A percentile compares a stretch with the other conserved stretches of the same genome.
These are phyloP conservation scores for Acutogordius australiensis DNA, from an alignment of 2,888 invertebrate genomes.

Conservation along the genomic window DNA sequence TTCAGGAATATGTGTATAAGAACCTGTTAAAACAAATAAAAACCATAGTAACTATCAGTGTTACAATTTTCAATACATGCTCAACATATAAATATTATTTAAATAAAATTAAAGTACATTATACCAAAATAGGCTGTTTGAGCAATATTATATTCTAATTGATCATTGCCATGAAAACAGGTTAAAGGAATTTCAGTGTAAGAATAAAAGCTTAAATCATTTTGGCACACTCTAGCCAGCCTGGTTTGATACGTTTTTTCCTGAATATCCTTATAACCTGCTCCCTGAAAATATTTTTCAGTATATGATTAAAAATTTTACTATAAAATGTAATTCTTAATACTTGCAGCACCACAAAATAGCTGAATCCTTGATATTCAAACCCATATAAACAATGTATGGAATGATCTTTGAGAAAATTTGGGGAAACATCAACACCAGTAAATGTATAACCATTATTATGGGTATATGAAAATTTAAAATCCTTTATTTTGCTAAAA, in stretches of 20 bases:
- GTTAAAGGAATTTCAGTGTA: conserved; percentile 10
- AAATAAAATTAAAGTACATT: too few species aligned
- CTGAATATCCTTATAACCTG: not conserved
- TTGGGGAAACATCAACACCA: conserved; percentile 2
- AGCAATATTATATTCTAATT: conserved; percentile 5
- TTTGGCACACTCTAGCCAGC: not conserved
- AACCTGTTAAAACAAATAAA: too few species aligned
- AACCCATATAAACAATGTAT: conserved; percentile 4
- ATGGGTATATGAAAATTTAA: not conserved
- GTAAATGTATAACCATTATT: conserved; percentile 10
- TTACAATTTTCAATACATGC: too few species aligned
- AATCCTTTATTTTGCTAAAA: not conserved
- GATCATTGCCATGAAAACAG: not conserved
- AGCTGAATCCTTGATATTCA: conserved; percentile 4
- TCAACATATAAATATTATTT: too few species aligned
- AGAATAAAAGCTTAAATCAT: conserved; percentile 1
- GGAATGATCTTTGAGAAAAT: not conserved
- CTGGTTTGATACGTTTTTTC: conserved; percentile 3
- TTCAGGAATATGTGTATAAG: too few species aligned
- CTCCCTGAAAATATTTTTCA: too few species aligned
- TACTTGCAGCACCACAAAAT: not conserved
- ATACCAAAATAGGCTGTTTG: conserved; percentile 9
- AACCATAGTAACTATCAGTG: too few species aligned
- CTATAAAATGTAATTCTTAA: too few species aligned
- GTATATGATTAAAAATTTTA: too few species aligned